phyloP scores from a whole-genome alignment of 2,797 vertebrate species.

The Mastacembelus armatus region DNA sequence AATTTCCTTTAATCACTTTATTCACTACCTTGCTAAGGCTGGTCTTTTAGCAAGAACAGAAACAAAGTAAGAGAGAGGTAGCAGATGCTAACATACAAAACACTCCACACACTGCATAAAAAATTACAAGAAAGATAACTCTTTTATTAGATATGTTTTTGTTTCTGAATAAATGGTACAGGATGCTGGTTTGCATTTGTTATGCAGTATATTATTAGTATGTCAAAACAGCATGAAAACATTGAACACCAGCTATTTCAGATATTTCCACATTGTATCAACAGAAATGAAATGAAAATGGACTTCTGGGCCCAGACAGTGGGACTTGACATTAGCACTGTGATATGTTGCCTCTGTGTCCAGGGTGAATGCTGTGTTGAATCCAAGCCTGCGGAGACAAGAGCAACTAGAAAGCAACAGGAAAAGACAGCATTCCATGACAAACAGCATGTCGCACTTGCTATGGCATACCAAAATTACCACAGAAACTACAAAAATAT shows the following conservation, averaged over 20 bases:
- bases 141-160: not conserved
- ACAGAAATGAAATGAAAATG: conserved; percentile 24
- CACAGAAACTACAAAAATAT: not conserved
- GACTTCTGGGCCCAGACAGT: conserved; percentile 11
- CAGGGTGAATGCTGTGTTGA: conserved; percentile 25
- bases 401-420: conserved; percentile 9
- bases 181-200: conserved; percentile 4
- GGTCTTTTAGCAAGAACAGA: conserved; percentile 4
- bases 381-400: conserved; percentile 29
- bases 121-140: not conserved
- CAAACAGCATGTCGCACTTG: conserved; percentile 24
- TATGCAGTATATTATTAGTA: conserved; percentile 1
- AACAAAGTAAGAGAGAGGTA: not conserved
- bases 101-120: not conserved
- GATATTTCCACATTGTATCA: conserved; percentile 5
- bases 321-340: conserved; percentile 32
- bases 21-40: conserved; percentile 3
- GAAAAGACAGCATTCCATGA: conserved; percentile 16
- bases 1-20: conserved; percentile 14
- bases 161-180: not conserved
- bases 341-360: conserved; percentile 29
- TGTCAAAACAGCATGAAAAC: conserved; percentile 27
- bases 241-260: conserved; percentile 12
- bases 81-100: not conserved
- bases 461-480: not conserved